Evolutionary conservation across 2,797 vertebrate genomes (phyloP), one percentile per base, ranked within the genome.

Genomic region (Myiothlypis coronata): DNA sequence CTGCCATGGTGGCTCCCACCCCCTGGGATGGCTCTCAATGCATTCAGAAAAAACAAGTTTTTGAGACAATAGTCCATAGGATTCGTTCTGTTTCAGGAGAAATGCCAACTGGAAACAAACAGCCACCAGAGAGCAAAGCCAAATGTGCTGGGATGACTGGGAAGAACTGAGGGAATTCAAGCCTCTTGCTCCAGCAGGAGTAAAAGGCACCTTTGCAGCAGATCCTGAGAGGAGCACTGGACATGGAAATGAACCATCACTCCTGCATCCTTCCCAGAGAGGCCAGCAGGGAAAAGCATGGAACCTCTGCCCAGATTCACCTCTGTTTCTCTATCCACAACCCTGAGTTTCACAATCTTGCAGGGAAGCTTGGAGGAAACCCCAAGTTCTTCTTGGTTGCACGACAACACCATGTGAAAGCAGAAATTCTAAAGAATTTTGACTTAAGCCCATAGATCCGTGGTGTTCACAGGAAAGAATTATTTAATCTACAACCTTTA

Each of bases 371-470:
- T 61, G 41, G n/a, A 87, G 72, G 32, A 83, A 93, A 92, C 69
- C 70, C 37, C 44, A 81, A 79, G 72, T 76, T 92, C 69, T 93
- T 76, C 37, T 83, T 79, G 4, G 10, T 82, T 93, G 87, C 50
- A 59, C 2, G 13, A 9, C 1, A 23, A 75, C 79, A 76, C n/a
- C 11, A 57, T 0, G 5, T 10, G 4, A 96, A 93, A 61, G 50
- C 84, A 92, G 39, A 76, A 78, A 72, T 80, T 92, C 68, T 90
- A 39, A 93, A 81, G 75, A 87, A 87, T 53, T 92, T 3, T 70
- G 46, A 71, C 65, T 77, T 35, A 71, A 70, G 90, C 63, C 43
- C n/a, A 55, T 4, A 18, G 55, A 70, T 14, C 22, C 63, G 28
- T 53, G 26, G 39, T 28, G 47, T 32, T 16, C 49, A 43, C 41